Percentiles rank a stretch among this genome's conserved stretches.
phyloP scores from a whole-genome alignment of 2,113 vertebrate species.

The Burhinus bistriatus region DNA sequence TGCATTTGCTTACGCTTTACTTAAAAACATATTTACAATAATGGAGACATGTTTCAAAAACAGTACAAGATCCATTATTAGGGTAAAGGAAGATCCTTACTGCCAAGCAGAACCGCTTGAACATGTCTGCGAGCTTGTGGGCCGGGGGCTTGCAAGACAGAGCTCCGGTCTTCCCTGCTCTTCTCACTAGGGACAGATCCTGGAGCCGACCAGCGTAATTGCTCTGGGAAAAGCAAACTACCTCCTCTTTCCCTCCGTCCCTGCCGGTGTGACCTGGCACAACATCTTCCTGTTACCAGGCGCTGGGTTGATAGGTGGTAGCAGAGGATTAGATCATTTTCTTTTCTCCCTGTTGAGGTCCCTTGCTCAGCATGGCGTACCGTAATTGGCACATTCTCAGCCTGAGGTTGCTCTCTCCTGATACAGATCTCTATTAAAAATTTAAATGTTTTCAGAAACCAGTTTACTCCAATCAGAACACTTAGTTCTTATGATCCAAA shows the following conservation, averaged over 20 bases:
- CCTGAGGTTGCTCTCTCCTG: neutral
- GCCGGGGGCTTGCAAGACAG: neutral
- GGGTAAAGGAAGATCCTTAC: neutral
- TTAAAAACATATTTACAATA: neutral
- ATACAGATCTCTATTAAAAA: neutral
- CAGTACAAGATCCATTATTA: neutral
- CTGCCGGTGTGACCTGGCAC: neutral
- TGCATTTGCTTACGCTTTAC: neutral
- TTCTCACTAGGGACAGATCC: neutral
- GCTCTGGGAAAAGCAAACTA: neutral
- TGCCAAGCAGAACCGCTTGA: neutral
- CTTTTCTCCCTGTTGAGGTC: neutral
- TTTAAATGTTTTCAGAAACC: neutral
- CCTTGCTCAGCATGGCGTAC: neutral
- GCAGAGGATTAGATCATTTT: neutral
- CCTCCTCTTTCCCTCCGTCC: neutral
- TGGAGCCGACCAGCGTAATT: neutral
- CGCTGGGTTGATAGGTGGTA: neutral
- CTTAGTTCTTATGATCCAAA: neutral
- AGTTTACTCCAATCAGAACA: neutral
- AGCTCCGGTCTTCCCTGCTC: neutral
- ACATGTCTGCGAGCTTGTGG: neutral
- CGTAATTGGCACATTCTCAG: neutral
- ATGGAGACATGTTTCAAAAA: neutral
- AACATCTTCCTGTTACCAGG: neutral